Percentiles rank a stretch among this genome's conserved stretches.
phyloP scores from a whole-genome alignment of 2,888 invertebrate species.

The Dinocampus coccinellae region DNA sequence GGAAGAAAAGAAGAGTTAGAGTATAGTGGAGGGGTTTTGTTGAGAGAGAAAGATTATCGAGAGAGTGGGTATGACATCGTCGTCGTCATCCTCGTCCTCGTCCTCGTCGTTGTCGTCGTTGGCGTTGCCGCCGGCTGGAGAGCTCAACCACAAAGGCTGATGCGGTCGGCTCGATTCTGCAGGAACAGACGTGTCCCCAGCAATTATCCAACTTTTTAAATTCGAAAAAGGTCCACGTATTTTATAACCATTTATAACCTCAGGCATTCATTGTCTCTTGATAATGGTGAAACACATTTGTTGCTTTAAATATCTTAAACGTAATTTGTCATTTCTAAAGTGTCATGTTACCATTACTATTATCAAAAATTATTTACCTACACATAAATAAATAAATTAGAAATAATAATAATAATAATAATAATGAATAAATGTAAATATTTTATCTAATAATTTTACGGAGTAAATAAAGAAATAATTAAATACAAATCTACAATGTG shows the following conservation, averaged over 20 bases:
- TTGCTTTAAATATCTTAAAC: neutral
- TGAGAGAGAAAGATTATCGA: conserved; percentile 39
- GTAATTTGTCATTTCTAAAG: neutral
- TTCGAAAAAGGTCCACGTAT: conserved; percentile 52
- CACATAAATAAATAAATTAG: no score
- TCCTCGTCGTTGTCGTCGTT: conserved; percentile 34
- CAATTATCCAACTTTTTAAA: conserved; percentile 68
- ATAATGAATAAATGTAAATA: no score
- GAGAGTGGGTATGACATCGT: neutral
- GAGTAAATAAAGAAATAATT: no score
- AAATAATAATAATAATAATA: no score
- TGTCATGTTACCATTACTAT: neutral
- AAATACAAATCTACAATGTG: no score
- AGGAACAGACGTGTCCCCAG: conserved; percentile 65
- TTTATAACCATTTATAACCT: conserved; percentile 20
- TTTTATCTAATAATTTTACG: no score
- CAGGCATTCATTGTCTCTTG: conserved; percentile 19
- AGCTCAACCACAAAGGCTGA: conserved; percentile 65
- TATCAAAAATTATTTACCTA: no score
- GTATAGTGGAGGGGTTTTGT: conserved; percentile 31
- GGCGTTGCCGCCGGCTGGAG: conserved; percentile 44
- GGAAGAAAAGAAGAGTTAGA: conserved; percentile 32
- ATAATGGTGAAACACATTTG: neutral
- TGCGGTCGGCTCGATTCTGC: conserved; percentile 67
- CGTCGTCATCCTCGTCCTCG: conserved; percentile 30